A percentile compares a stretch with the other conserved stretches of the same genome.
phyloP scores from a whole-genome alignment of 2,888 invertebrate genomes.

The Stegana nigrithorax region DNA sequence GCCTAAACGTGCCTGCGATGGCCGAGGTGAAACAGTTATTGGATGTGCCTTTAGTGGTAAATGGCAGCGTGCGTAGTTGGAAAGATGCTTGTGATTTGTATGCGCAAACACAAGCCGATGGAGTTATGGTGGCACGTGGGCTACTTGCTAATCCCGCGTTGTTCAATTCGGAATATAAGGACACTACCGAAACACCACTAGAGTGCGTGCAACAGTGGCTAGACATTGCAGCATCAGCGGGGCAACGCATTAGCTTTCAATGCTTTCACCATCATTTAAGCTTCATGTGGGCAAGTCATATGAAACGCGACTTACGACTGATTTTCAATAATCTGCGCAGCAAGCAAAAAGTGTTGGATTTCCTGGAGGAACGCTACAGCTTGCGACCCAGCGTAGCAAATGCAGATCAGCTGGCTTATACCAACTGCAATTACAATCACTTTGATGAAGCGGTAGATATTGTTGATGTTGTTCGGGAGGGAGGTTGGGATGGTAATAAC shows the following conservation, averaged over 20 bases:
- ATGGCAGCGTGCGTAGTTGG: conserved; percentile 86
- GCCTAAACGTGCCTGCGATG: conserved; percentile 79
- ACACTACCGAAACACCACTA: conserved; percentile 72
- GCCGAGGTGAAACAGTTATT: conserved; percentile 74
- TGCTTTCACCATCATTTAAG: conserved; percentile 96
- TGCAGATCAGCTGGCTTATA: conserved; percentile 31
- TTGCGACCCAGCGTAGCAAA: conserved; percentile 54
- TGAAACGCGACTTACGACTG: conserved; percentile 79
- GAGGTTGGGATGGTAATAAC: conserved; percentile 37
- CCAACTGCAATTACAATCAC: conserved; percentile 48
- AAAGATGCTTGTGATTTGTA: conserved; percentile 79
- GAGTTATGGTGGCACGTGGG: conserved; percentile 93
- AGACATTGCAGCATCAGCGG: conserved; percentile 74
- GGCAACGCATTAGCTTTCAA: conserved; percentile 79
- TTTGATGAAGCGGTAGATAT: conserved; percentile 34
- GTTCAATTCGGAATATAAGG: conserved; percentile 71
- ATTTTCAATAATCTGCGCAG: conserved; percentile 82
- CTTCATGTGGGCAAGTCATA: conserved; percentile 90
- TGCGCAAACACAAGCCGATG: conserved; percentile 78
- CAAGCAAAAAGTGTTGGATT: conserved; percentile 78
- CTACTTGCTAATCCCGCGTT: conserved; percentile 91
- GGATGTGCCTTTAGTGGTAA: conserved; percentile 88
- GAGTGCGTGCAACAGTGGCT: conserved; percentile 87
- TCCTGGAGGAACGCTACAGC: conserved; percentile 74
- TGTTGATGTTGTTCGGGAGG: conserved; percentile 21